These are phyloP conservation scores for Cinclus cinclus DNA, from an alignment of 2,113 vertebrate genomes.

Conservation along the genomic window DNA sequence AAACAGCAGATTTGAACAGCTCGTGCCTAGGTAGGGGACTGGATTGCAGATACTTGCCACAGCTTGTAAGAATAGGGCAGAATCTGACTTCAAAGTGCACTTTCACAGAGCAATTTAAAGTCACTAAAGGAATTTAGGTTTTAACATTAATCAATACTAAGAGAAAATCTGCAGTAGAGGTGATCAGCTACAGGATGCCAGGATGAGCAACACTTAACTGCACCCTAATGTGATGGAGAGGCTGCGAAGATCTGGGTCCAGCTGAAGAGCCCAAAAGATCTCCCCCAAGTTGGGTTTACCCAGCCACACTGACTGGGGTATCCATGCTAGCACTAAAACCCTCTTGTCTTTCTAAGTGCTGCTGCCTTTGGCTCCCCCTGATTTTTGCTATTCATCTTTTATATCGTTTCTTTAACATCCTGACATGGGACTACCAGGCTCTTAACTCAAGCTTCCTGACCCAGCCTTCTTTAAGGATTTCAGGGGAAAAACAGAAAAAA, in stretches of 20 bases:
- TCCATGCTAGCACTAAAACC: not conserved
- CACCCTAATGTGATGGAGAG: not conserved
- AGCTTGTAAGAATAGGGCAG: not conserved
- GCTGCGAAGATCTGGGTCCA: not conserved
- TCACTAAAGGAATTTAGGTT: not conserved
- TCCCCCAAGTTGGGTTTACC: not conserved
- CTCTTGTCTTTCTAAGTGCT: accelerated
- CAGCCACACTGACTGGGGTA: accelerated
- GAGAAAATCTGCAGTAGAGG: accelerated
- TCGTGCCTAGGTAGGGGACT: accelerated
- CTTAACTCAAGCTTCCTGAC: not conserved
- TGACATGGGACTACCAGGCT: not conserved
- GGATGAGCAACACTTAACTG: not conserved
- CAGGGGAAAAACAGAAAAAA: not conserved
- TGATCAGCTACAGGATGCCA: not conserved
- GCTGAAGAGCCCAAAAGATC: not conserved
- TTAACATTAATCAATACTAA: not conserved
- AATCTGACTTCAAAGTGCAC: not conserved
- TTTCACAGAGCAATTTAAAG: not conserved
- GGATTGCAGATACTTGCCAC: not conserved
- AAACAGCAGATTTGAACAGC: not conserved
- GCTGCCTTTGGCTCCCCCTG: not conserved
- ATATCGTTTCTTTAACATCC: not conserved
- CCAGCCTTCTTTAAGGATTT: not conserved
- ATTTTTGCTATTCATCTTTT: not conserved